Conservation (phyloP, 2,797 vertebrate genomes). For the Spea hammondii region DNA sequence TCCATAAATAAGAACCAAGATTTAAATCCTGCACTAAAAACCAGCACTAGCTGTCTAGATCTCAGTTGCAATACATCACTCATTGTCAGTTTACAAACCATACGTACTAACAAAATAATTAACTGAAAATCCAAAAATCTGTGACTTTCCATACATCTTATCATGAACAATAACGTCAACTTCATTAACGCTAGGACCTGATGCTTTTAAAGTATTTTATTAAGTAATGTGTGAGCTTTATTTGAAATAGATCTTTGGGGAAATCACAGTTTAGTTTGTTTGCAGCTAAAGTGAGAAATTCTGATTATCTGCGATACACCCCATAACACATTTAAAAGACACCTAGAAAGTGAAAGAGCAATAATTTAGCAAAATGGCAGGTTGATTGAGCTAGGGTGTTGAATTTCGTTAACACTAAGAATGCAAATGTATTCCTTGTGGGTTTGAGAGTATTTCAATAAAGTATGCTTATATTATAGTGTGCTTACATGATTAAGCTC, state of each 20-base stretch:
- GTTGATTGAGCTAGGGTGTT: constrained; percentile 37
- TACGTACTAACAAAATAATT: too few relatives aligned
- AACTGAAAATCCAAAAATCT: too few relatives aligned
- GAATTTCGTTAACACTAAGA: constrained; percentile 47
- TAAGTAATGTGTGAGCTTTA: neutral
- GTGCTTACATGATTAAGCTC: constrained; percentile 37
- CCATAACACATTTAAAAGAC: constrained; percentile 49
- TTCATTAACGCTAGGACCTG: too few relatives aligned
- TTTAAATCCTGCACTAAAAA: too few relatives aligned
- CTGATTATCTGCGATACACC: constrained; percentile 45
- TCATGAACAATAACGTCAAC: too few relatives aligned
- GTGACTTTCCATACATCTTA: too few relatives aligned
- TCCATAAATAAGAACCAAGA: too few relatives aligned
- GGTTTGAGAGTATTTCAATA: constrained; percentile 42
- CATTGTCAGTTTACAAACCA: too few relatives aligned
- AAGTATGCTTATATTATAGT: constrained; percentile 37
- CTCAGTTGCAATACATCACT: too few relatives aligned
- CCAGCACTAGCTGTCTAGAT: too few relatives aligned
- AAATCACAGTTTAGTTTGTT: constrained; percentile 45
- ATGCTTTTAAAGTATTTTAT: too few relatives aligned
- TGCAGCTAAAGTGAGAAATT: constrained; percentile 39
- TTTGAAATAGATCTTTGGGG: constrained; percentile 27
- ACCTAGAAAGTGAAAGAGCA: constrained; percentile 37
- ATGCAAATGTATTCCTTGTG: constrained; percentile 49
- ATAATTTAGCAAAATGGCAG: constrained; percentile 38